Base-by-base conservation (phyloP, 2,888 invertebrate genomes). In the Morpho deidamia region DNA sequence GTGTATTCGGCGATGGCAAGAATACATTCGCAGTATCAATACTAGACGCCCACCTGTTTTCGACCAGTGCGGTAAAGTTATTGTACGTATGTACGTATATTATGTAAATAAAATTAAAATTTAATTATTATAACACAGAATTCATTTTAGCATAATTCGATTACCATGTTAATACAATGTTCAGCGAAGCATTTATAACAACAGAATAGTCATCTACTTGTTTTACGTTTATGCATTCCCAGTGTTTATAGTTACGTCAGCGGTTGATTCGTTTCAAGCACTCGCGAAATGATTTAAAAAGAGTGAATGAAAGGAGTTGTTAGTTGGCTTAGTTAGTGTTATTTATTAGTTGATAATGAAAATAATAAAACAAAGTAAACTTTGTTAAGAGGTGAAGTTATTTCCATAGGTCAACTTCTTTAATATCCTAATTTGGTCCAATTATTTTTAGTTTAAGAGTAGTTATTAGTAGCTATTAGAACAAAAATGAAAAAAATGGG, bases 221-320 rank as follows among this genome's bases (percentile, higher is more conserved):
- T 67, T 56, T 11, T 7, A 10, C 11, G 23, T 46, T 71, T 57
- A 73, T 85, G 75, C 54, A 47, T 44, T 66, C 83, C 80, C 81
- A 64, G 81, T 86, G 69, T 57, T 70, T 74, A 61, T 74, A 72
- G 81, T 83, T 83, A 83, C 84, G 84, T 86, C 84, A 85, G 71
- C 73, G 72, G 71, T 69, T 68, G 66, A 62, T 65, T 56, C 43
- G 60, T 65, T 65, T 56, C 14, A 46, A 12, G 23, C 23, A 1
- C 23, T 1, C 23, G 23, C 23, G 23, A 23, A 23, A 23, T 23
- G 23, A 23, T 23, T 23, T 23, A 23, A 23, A 23, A 23, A 23
- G 23, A 5, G 2, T 3, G 23, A n/a, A n/a, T n/a, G n/a, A n/a
- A n/a, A n/a, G n/a, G n/a, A n/a, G n/a, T n/a, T n/a, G n/a, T n/a